Conservation (phyloP, 2,888 invertebrate species). For the Cynaeus angustus region DNA sequence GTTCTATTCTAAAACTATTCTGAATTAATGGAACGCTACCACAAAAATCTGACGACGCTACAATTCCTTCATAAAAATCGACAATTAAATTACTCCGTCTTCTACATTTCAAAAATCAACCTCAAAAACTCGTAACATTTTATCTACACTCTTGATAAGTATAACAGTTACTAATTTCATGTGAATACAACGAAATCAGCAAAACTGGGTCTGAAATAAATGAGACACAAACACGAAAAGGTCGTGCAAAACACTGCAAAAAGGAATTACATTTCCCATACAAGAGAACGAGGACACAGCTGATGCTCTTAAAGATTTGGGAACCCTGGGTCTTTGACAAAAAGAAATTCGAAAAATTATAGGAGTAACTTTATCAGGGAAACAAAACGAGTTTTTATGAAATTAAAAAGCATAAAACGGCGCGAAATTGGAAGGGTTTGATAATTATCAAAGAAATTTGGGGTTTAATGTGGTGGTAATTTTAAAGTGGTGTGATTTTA, state of each 20-base stretch:
- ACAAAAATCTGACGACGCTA: too few species aligned
- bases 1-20: conserved; percentile 22
- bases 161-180: background rate
- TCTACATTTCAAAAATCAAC: too few species aligned
- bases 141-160: background rate
- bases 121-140: background rate
- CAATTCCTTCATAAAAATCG: too few species aligned
- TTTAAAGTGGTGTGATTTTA: too few species aligned
- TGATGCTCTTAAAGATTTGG: conserved; percentile 22
- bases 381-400: conserved; percentile 3
- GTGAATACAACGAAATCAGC: conserved; percentile 6
- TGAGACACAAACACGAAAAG: conserved; percentile 15
- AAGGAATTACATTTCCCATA: conserved; percentile 14
- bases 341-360: conserved; percentile 7
- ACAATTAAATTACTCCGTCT: too few species aligned
- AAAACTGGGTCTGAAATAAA: conserved; percentile 10
- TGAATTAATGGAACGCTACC: too few species aligned
- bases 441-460: background rate
- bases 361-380: background rate
- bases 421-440: conserved; percentile 1
- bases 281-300: conserved; percentile 6
- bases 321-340: background rate
- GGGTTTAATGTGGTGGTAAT: background rate
- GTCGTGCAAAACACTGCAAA: conserved; percentile 10
- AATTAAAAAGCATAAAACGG: background rate